Evolutionary conservation across 1,140 invertebrate genomes (phyloP).

Genomic region (Nixonia krombeini): DNA sequence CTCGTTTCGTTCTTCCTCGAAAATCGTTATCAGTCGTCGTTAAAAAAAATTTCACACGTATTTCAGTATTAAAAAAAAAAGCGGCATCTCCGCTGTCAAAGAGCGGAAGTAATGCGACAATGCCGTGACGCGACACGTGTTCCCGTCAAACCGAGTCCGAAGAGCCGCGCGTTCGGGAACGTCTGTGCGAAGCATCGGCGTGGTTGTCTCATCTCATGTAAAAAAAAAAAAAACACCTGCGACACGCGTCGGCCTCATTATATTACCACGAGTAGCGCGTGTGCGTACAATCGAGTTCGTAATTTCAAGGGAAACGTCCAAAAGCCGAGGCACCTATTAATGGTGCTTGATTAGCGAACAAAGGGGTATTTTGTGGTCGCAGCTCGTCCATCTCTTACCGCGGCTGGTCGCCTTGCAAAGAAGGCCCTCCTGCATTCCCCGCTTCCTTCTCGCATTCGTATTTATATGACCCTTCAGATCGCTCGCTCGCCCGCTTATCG

Average conservation of each 20-base stretch:
- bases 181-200: slow-evolving; percentile 41
- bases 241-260: slow-evolving; percentile 53
- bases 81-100: slow-evolving; percentile 4
- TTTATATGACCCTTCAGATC: slow-evolving; percentile 26
- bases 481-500: slow-evolving; percentile 10
- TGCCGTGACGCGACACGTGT: slow-evolving; percentile 54
- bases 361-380: slow-evolving; percentile 49
- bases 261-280: slow-evolving; percentile 17
- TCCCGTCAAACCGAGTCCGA: slow-evolving; percentile 15
- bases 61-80: neutral
- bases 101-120: slow-evolving; percentile 29
- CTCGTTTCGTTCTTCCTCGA: no score
- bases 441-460: slow-evolving; percentile 18
- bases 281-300: slow-evolving; percentile 36
- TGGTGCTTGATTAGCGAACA: slow-evolving; percentile 59
- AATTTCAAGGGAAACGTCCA: slow-evolving; percentile 44
- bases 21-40: no score
- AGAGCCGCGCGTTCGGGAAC: slow-evolving; percentile 30
- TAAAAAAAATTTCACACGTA: neutral
- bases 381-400: slow-evolving; percentile 29
- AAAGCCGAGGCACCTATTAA: slow-evolving; percentile 43
- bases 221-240: slow-evolving; percentile 61
- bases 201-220: slow-evolving; percentile 35
- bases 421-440: slow-evolving; percentile 17
- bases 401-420: slow-evolving; percentile 28